Percentiles rank a stretch among this genome's conserved stretches.
Evolutionary conservation across 2,888 invertebrate species (phyloP).

Genomic region (Acrobasis repandana): DNA sequence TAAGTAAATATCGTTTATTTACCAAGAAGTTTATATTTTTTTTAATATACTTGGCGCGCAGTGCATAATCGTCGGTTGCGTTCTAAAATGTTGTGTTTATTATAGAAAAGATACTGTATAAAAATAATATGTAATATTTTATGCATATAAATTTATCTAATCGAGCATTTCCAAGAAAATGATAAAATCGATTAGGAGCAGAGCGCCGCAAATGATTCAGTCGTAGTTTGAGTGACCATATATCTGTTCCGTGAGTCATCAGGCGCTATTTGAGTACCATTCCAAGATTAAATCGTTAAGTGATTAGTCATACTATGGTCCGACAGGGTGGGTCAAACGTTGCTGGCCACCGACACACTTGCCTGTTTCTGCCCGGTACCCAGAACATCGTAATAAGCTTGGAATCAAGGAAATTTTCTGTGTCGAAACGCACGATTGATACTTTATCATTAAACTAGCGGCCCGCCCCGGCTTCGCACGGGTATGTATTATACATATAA

Average conservation of each 20-base stretch:
- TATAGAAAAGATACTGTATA: no score
- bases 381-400: no score
- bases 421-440: no score
- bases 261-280: slow-evolving; percentile 38
- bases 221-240: slow-evolving; percentile 3
- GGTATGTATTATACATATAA: no score
- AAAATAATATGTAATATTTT: not conserved
- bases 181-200: slow-evolving; percentile 12
- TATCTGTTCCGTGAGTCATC: slow-evolving; percentile 52
- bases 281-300: slow-evolving; percentile 47
- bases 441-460: no score
- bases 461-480: no score
- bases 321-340: not conserved
- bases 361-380: not conserved
- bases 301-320: slow-evolving; percentile 42
- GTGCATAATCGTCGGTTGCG: no score
- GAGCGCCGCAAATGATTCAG: slow-evolving; percentile 2
- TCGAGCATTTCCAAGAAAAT: slow-evolving; percentile 6
- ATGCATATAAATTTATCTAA: not conserved
- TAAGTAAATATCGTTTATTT: no score
- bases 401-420: no score
- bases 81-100: no score
- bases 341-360: not conserved
- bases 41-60: no score
- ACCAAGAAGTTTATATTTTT: no score